Evolutionary conservation across 2,113 vertebrate genomes (phyloP), one percentile per base, ranked within the genome.

Genomic region (Donacobius atricapilla): DNA sequence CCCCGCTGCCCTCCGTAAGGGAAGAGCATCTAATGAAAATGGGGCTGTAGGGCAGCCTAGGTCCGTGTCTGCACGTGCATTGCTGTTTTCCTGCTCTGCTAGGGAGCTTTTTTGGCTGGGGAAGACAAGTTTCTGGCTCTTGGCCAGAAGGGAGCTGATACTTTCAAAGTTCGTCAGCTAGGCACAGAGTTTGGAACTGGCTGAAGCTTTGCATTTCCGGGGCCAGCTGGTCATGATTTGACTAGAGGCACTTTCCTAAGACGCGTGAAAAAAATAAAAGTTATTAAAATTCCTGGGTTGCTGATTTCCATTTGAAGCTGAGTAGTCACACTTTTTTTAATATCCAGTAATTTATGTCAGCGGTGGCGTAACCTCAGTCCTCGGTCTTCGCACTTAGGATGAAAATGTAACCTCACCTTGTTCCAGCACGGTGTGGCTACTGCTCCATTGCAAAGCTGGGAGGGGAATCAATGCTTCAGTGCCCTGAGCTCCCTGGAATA

Each of bases 261-360:
- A 53, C 75, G 73, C 93, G 63, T 97, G 96, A 94, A 95, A 97
- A 97, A 97, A 93, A 91, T 13, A 81, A 92, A 89, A 91, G 89
- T 86, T 94, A 94, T 95, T 94, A 96, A 96, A 97, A 97, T 94
- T 82, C 72, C 83, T 9, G 33, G 92, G 42, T 95, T 86, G 86
- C 82, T 84, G 90, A 64, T 94, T 94, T 83, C 95, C 50, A 93
- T 96, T 91, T 97, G 93, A 97, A 96, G 90, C 89, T 90, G 83
- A 78, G 42, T 45, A 86, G 87, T 94, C 91, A 90, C 85, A 77
- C 81, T 95, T 88, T 60, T 77, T 63, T 93, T 96, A 94, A 61
- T 65, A 95, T n/a, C 37, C 73, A 53, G 80, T 72, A 93, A 77
- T 93, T 95, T 95, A 39, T 96, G 88, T 84, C 84, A 31, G 45